A percentile compares a stretch with the other conserved stretches of the same genome.
Conservation (phyloP, 2,888 invertebrate genomes). For the Bombylius discolor region DNA sequence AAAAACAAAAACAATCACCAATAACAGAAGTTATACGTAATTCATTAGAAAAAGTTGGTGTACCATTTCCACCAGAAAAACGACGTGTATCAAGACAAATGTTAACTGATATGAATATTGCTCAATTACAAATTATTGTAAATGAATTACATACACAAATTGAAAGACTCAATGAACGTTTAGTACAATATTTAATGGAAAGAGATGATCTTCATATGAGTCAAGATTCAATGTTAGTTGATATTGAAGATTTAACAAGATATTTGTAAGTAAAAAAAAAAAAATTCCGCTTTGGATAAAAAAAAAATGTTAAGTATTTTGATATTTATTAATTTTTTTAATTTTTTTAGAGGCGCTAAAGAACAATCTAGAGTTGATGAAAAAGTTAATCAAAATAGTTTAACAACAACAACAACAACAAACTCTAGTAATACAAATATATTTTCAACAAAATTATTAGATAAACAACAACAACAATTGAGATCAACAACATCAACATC, state of each 20-base stretch:
- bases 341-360: conserved; percentile 39
- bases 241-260: conserved; percentile 89
- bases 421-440: conserved; percentile 2
- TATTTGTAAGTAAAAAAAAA: conserved; percentile 55
- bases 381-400: background rate
- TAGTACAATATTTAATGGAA: conserved; percentile 80
- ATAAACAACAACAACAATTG: conserved; percentile 1
- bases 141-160: conserved; percentile 91
- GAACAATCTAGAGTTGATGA: conserved; percentile 32
- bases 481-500: conserved; percentile 1
- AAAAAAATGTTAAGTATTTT: background rate
- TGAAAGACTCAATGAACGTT: conserved; percentile 77
- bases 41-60: conserved; percentile 68
- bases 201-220: conserved; percentile 95
- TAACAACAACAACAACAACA: conserved; percentile 1
- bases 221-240: conserved; percentile 94
- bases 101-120: conserved; percentile 84
- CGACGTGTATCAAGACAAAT: conserved; percentile 72
- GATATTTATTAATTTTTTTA: conserved; percentile 4
- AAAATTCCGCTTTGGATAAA: background rate
- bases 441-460: background rate
- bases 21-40: conserved; percentile 76
- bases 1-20: conserved; percentile 59
- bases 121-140: conserved; percentile 81
- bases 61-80: conserved; percentile 69